Evolutionary conservation across 2,888 invertebrate genomes (phyloP).

Genomic region (Glaucopsyche alexis): DNA sequence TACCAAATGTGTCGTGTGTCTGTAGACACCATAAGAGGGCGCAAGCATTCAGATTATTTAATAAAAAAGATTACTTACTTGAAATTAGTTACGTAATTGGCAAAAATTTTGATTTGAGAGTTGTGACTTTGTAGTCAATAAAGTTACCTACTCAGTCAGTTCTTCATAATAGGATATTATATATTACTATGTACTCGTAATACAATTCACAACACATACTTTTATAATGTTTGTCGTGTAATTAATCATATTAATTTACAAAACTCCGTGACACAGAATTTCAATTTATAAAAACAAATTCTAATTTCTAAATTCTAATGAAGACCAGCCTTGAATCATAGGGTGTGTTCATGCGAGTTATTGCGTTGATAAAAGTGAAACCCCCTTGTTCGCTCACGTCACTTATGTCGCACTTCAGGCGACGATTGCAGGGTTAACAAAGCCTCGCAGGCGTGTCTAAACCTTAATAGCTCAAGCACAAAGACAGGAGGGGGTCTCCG

Average conservation of each 20-base stretch:
- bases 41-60: too few species aligned
- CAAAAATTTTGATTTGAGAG: too few species aligned
- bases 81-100: too few species aligned
- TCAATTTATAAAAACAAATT: not conserved
- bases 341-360: not conserved
- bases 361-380: not conserved
- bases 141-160: too few species aligned
- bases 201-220: not conserved
- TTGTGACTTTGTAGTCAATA: too few species aligned
- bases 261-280: not conserved
- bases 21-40: too few species aligned
- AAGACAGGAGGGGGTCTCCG: not conserved
- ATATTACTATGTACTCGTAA: not conserved
- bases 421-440: constrained; percentile 21
- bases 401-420: constrained; percentile 12
- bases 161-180: not conserved
- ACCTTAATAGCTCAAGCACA: constrained; percentile 11
- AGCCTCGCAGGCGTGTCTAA: constrained; percentile 11
- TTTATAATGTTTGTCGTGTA: not conserved
- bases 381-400: not conserved
- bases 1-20: too few species aligned
- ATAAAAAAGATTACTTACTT: too few species aligned
- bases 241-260: not conserved
- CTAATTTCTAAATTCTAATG: not conserved
- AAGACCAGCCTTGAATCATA: not conserved